Evolutionary conservation across 2,888 invertebrate species (phyloP).

Genomic region (Microplitis deprimator): DNA sequence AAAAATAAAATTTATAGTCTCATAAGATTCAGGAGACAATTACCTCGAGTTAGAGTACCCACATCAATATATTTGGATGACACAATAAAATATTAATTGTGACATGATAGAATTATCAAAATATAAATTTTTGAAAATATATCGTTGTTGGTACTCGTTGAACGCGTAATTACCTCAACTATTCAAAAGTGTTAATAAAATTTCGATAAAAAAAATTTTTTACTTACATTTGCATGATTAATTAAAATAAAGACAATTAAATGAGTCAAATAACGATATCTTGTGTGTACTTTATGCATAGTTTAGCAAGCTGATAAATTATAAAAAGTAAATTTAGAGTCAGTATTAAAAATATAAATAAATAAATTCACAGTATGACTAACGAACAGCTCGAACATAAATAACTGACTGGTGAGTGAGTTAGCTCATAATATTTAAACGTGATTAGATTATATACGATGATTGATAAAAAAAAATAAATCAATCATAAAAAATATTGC

Average conservation of each 20-base stretch:
- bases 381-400: neutral
- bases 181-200: too few relatives aligned
- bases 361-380: neutral
- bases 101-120: too few relatives aligned
- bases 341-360: neutral
- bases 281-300: too few relatives aligned
- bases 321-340: neutral
- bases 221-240: neutral
- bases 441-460: neutral
- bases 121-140: too few relatives aligned
- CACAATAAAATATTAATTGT: too few relatives aligned
- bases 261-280: neutral
- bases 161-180: too few relatives aligned
- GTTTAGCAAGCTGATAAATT: too few relatives aligned
- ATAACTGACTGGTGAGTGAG: neutral
- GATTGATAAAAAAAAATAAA: neutral
- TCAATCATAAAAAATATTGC: neutral
- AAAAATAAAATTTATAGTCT: too few relatives aligned
- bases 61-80: too few relatives aligned
- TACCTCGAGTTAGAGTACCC: too few relatives aligned
- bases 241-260: neutral
- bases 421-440: neutral
- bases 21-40: too few relatives aligned
- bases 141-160: too few relatives aligned
- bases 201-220: neutral